phyloP scores from a whole-genome alignment of 2,797 vertebrate species.

The Myotis myotis region DNA sequence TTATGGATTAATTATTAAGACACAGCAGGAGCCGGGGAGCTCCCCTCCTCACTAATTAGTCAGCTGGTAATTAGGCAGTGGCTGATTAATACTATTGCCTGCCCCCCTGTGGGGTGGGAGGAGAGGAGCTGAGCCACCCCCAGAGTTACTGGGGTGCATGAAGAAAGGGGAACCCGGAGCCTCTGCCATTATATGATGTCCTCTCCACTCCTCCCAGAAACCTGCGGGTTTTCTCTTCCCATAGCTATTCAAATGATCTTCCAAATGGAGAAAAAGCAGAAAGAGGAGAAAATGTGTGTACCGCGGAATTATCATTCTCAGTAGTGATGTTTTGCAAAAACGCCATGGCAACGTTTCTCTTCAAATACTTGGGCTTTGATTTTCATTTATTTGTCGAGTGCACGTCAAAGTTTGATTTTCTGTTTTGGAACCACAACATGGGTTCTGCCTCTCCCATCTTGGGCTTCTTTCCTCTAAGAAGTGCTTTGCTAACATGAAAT shows the following conservation, averaged over 20 bases:
- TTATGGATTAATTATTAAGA: conserved; percentile 68
- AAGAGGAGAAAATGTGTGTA: not conserved
- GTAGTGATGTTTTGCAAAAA: not conserved
- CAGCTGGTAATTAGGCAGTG: conserved; percentile 63
- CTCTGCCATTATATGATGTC: not conserved
- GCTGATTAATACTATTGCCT: conserved; percentile 53
- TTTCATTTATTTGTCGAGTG: not conserved
- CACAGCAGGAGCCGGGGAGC: conserved; percentile 43
- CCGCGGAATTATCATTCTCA: not conserved
- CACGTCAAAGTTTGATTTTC: conserved; percentile 36
- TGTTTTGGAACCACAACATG: not conserved
- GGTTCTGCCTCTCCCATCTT: not conserved
- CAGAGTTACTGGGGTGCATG: not conserved
- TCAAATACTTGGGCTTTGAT: not conserved
- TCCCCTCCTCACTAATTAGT: conserved; percentile 63
- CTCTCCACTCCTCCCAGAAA: not conserved
- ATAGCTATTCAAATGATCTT: not conserved
- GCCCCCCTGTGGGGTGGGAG: conserved; percentile 27
- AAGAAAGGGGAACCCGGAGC: not conserved
- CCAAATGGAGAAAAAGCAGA: not conserved
- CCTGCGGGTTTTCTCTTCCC: not conserved
- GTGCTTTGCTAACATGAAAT: not conserved
- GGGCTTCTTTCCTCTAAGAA: not conserved
- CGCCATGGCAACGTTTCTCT: not conserved
- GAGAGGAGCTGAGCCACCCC: not conserved